Percentiles rank a stretch among this genome's conserved stretches.
Conservation (phyloP, 2,888 invertebrate species). For the Lutraria lutraria region DNA sequence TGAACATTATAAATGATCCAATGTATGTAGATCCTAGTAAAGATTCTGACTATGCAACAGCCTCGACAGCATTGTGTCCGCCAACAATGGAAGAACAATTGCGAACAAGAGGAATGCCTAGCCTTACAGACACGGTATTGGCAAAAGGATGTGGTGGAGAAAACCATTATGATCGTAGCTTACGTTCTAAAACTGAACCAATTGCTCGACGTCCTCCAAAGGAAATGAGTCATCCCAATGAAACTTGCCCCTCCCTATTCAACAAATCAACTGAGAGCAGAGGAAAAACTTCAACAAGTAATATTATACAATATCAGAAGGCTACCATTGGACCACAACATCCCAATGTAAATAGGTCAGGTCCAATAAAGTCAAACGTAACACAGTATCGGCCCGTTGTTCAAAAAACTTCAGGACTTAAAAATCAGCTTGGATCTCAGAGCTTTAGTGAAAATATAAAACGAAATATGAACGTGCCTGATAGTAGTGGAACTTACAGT, state of each 20-base stretch:
- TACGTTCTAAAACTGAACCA: conserved; percentile 44
- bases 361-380: neutral
- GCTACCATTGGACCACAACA: neutral
- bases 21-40: neutral
- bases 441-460: conserved; percentile 14
- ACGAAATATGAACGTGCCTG: neutral
- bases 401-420: neutral
- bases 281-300: neutral
- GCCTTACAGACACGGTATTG: conserved; percentile 34
- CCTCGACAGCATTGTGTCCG: conserved; percentile 31
- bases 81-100: conserved; percentile 7
- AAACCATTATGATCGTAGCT: neutral
- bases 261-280: neutral
- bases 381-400: conserved; percentile 26
- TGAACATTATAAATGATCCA: neutral
- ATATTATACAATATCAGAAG: conserved; percentile 25
- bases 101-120: conserved; percentile 14
- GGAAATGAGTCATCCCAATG: neutral
- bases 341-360: neutral
- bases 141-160: neutral
- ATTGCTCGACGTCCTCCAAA: conserved; percentile 26
- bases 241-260: neutral
- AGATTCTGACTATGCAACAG: conserved; percentile 44
- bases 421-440: neutral
- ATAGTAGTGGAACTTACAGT: neutral